Percentiles rank a stretch among this genome's conserved stretches.
phyloP scores from a whole-genome alignment of 2,797 vertebrate genomes.

The Halcyon badia region DNA sequence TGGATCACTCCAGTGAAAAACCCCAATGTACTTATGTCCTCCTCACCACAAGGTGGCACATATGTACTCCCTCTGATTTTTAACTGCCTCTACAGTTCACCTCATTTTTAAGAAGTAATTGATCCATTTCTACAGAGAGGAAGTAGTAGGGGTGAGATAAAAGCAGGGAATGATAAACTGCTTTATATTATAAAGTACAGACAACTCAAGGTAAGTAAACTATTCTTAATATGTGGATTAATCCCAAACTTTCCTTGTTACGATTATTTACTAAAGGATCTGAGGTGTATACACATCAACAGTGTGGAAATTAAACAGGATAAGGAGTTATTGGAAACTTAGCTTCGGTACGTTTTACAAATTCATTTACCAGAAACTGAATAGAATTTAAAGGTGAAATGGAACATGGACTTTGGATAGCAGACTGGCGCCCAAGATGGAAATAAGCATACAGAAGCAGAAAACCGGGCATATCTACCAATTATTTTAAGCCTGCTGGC shows the following conservation, averaged over 20 bases:
- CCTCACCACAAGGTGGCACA: slow-evolving; percentile 55
- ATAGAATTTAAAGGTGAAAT: not conserved
- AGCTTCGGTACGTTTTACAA: not conserved
- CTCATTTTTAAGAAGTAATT: not conserved
- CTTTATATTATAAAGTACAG: not conserved
- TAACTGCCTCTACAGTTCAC: not conserved
- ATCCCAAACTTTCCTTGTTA: not conserved
- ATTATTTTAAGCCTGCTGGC: not conserved
- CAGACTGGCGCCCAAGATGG: not conserved
- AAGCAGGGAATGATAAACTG: not conserved
- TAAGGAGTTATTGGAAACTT: not conserved
- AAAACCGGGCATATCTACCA: not conserved
- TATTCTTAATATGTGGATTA: not conserved
- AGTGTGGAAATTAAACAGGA: not conserved
- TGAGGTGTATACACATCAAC: not conserved
- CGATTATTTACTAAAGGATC: not conserved
- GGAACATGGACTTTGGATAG: not conserved
- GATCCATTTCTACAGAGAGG: not conserved
- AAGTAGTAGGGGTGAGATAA: not conserved
- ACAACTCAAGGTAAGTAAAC: not conserved
- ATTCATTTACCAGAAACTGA: not conserved
- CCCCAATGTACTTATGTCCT: not conserved
- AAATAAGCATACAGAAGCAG: not conserved
- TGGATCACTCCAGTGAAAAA: not conserved
- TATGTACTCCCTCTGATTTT: not conserved